phyloP scores from a whole-genome alignment of 2,797 vertebrate genomes.

The Parauchenoglanis punctatus region DNA sequence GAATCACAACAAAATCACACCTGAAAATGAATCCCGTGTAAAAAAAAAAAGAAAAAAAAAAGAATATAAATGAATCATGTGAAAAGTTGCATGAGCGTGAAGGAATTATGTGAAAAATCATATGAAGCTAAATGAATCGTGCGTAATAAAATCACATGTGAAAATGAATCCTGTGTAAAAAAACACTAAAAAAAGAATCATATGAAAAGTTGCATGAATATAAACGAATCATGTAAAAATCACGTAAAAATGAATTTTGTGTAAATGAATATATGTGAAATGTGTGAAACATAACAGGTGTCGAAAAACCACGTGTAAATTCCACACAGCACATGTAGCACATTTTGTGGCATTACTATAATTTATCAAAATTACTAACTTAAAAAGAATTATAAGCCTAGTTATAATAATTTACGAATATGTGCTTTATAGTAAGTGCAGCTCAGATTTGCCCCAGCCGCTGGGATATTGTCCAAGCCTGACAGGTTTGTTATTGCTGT shows the following conservation, averaged over 20 bases:
- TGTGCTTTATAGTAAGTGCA: slow-evolving; percentile 32
- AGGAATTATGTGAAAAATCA: neutral
- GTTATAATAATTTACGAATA: neutral
- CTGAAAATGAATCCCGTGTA: neutral
- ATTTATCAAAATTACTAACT: neutral
- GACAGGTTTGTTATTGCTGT: slow-evolving; percentile 65
- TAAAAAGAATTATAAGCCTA: neutral
- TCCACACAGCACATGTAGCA: neutral
- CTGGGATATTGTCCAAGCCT: slow-evolving; percentile 65
- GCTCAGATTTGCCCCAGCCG: slow-evolving; percentile 44
- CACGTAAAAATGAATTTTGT: too few species aligned
- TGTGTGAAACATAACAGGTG: neutral
- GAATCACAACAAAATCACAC: neutral
- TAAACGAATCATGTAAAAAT: neutral
- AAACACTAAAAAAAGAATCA: neutral
- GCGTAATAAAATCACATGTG: neutral
- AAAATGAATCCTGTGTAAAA: neutral
- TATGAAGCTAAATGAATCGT: neutral
- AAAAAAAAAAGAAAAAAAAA: neutral
- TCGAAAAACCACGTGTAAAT: neutral
- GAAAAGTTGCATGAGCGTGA: neutral
- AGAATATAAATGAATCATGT: neutral
- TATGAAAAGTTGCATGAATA: neutral
- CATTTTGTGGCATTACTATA: neutral
- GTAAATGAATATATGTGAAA: neutral